Base-by-base conservation (phyloP, 2,113 vertebrate genomes). In the Pachyramphus minor region DNA sequence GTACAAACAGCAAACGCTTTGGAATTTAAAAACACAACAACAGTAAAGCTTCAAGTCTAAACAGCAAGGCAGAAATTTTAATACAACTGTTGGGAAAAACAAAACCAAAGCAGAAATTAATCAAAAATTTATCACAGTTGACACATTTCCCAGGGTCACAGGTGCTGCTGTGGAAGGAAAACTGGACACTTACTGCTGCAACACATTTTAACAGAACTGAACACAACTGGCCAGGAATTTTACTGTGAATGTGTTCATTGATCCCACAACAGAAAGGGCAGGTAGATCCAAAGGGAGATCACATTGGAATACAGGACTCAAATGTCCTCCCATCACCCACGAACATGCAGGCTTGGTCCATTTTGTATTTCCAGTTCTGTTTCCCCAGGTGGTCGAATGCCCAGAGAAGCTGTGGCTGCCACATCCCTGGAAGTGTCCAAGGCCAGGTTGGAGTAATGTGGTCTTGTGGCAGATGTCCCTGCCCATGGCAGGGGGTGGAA, bases 231-330 rank as follows among this genome's bases (percentile, higher is more conserved):
- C 27, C 35, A 60, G n/a, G 27, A 79, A 47, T 31, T 41, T 39
- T 14, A 5, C 62, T 47, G 58, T 18, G 66, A 3, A 6, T 35
- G 9, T 35, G 28, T 12, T 52, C 33, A 2, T 20, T 49, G 55
- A 5, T 47, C 47, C 8, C 33, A 11, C 23, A 15, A 73, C 52
- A 80, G 50, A 28, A n/a, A 21, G 30, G 78, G 39, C 20, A 2
- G 0, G 14, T 27, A 10, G 27, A 30, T 23, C 22, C 12, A 56
- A 20, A 15, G 0, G 12, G 63, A 58, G n/a, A 30, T 25, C 55
- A 44, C 69, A 66, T 16, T 6, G 45, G 31, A 39, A 20, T 3
- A 37, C 30, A 39, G 64, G 63, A 37, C 28, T 56, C 19, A 3
- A n/a, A 5, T 5, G 5, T 28, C 41, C 35, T 21, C 63, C 31